phyloP scores from a whole-genome alignment of 2,888 invertebrate species.

The Hololepta plana region DNA sequence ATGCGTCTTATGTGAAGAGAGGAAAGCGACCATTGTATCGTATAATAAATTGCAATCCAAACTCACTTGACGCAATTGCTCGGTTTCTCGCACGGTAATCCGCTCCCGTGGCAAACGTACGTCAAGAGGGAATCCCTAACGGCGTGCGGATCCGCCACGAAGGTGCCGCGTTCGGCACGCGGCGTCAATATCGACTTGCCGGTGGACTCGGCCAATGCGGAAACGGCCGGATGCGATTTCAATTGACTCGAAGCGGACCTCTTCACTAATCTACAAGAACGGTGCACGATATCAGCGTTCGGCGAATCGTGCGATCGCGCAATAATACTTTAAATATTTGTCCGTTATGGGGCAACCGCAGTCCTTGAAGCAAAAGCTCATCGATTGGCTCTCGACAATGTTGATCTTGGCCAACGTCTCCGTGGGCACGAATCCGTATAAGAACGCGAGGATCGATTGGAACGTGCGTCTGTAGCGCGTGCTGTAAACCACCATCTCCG shows the following conservation, averaged over 20 bases:
- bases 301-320: background rate
- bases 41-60: constrained; percentile 12
- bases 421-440: constrained; percentile 50
- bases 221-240: constrained; percentile 55
- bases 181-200: constrained; percentile 48
- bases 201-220: constrained; percentile 46
- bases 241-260: too few relatives aligned
- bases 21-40: background rate
- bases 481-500: constrained; percentile 53
- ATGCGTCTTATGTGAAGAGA: background rate
- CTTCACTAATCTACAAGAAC: too few relatives aligned
- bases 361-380: constrained; percentile 70
- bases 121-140: constrained; percentile 67
- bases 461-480: constrained; percentile 79
- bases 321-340: constrained; percentile 31
- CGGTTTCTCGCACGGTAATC: constrained; percentile 53
- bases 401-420: constrained; percentile 46
- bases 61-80: constrained; percentile 24
- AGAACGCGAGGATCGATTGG: constrained; percentile 70
- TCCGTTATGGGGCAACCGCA: constrained; percentile 64
- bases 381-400: constrained; percentile 60
- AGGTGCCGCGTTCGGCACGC: constrained; percentile 33
- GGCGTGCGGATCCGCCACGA: constrained; percentile 45
- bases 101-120: constrained; percentile 69
- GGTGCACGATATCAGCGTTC: too few relatives aligned